These are phyloP conservation scores for Malurus cyaneus DNA, from an alignment of 2,113 vertebrate genomes.

Conservation along the genomic window DNA sequence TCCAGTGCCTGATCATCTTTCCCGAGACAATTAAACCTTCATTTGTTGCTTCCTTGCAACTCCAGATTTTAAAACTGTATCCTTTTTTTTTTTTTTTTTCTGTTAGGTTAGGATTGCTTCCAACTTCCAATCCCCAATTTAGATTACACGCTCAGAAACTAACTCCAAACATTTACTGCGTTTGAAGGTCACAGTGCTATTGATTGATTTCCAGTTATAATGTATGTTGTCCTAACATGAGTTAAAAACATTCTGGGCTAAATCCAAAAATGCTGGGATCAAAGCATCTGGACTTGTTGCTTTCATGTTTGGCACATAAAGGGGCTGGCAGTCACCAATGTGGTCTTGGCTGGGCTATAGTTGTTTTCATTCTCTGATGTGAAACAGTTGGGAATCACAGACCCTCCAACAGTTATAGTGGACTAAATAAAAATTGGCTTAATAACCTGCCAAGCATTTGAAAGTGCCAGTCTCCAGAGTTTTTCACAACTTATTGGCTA, in stretches of 20 bases:
- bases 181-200: conserved; percentile 83
- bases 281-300: conserved; percentile 84
- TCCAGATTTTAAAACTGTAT: conserved; percentile 70
- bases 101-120: conserved; percentile 77
- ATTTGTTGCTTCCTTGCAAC: conserved; percentile 77
- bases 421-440: conserved; percentile 86
- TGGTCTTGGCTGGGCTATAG: conserved; percentile 81
- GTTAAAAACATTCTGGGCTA: conserved; percentile 75
- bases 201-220: conserved; percentile 87
- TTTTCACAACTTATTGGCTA: conserved; percentile 80
- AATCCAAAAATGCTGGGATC: conserved; percentile 84
- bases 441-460: conserved; percentile 81
- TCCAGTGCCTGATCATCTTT: conserved; percentile 27
- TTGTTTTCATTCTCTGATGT: conserved; percentile 86
- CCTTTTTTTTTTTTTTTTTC: conserved; percentile 47
- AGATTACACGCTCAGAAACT: conserved; percentile 79
- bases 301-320: conserved; percentile 88
- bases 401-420: conserved; percentile 80
- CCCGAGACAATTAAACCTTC: conserved; percentile 69
- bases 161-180: conserved; percentile 81
- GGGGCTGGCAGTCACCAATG: conserved; percentile 84
- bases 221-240: conserved; percentile 85
- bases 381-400: conserved; percentile 86
- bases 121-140: conserved; percentile 82
- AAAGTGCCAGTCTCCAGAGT: conserved; percentile 79